Conservation (phyloP, 2,797 vertebrate species). For the Callimico goeldii region DNA sequence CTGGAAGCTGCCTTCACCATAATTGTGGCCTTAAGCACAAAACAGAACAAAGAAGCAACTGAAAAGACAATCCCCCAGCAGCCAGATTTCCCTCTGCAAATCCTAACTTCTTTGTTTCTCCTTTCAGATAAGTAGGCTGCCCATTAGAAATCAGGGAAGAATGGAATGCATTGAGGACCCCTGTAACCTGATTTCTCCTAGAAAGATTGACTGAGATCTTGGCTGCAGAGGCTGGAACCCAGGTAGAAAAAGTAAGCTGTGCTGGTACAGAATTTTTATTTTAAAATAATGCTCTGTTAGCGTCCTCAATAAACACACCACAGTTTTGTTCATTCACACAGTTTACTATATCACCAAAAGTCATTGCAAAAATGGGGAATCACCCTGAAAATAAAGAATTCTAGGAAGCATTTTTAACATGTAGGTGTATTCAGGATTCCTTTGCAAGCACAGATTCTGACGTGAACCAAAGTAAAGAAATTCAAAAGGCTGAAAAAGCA, state of each 20-base stretch:
- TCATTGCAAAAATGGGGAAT: not conserved
- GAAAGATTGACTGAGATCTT: not conserved
- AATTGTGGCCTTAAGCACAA: not conserved
- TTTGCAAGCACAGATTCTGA: not conserved
- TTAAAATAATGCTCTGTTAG: not conserved
- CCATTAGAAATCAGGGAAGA: not conserved
- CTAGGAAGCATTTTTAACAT: not conserved
- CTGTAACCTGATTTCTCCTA: not conserved
- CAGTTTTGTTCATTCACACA: not conserved
- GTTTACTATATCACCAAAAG: not conserved
- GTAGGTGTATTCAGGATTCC: not conserved
- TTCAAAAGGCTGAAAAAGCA: not conserved
- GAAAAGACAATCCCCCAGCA: not conserved
- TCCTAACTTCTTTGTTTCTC: not conserved
- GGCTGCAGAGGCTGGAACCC: not conserved
- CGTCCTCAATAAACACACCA: not conserved
- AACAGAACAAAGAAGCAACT: not conserved
- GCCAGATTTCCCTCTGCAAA: not conserved
- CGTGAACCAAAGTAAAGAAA: conserved; percentile 9
- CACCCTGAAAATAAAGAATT: not conserved
- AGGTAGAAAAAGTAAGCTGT: not conserved
- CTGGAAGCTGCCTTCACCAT: not conserved
- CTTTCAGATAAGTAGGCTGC: not conserved
- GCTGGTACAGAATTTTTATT: not conserved
- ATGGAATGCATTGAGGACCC: not conserved